A percentile compares a stretch with the other conserved stretches of the same genome.
Conservation (phyloP, 2,888 invertebrate species). For the Drosophila cyrtoloma region DNA sequence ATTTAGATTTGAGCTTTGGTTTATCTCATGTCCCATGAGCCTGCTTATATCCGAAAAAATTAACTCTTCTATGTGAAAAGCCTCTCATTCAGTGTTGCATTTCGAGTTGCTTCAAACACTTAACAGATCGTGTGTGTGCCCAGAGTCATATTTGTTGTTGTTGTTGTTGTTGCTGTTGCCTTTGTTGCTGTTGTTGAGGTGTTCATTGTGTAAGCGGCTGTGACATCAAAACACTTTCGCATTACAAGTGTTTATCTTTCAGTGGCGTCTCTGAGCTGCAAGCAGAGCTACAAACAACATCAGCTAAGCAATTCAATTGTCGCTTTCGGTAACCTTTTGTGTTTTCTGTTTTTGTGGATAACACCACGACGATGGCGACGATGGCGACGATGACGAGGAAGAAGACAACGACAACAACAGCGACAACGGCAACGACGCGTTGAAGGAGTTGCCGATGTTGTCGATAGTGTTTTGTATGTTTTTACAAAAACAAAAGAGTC, state of each 20-base stretch:
- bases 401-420: neutral
- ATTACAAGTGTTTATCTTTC: constrained; percentile 78
- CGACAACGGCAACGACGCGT: constrained; percentile 29
- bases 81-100: constrained; percentile 6
- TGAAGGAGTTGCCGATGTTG: constrained; percentile 61
- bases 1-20: neutral
- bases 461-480: constrained; percentile 14
- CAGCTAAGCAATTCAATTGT: constrained; percentile 68
- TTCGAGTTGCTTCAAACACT: constrained; percentile 54
- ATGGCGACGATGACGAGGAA: constrained; percentile 12
- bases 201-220: constrained; percentile 67
- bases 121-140: constrained; percentile 49
- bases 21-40: neutral
- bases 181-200: constrained; percentile 21
- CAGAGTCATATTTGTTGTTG: constrained; percentile 27
- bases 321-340: constrained; percentile 76
- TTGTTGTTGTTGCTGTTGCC: constrained; percentile 17
- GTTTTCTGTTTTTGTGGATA: constrained; percentile 29
- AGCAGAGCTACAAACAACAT: constrained; percentile 22
- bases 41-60: neutral
- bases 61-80: neutral
- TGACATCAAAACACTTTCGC: constrained; percentile 69
- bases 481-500: constrained; percentile 29
- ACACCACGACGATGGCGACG: constrained; percentile 1
- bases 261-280: constrained; percentile 24